Percentiles rank a stretch among this genome's conserved stretches.
phyloP scores from a whole-genome alignment of 1,140 invertebrate genomes.

The Rhyacophila brunnea region DNA sequence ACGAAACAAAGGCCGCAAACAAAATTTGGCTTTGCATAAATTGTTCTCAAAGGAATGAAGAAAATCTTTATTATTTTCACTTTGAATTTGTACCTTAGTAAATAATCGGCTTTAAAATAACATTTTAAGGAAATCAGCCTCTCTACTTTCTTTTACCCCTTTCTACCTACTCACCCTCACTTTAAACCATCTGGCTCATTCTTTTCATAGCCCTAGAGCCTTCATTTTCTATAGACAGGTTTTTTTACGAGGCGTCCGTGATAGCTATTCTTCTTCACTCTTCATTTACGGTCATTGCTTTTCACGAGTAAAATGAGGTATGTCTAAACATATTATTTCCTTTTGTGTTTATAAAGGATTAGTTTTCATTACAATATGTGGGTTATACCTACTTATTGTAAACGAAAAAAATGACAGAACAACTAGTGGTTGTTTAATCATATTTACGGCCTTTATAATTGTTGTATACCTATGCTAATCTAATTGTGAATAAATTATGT shows the following conservation, averaged over 20 bases:
- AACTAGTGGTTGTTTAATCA: too few relatives aligned
- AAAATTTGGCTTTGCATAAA: slow-evolving; percentile 10
- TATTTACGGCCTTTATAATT: too few relatives aligned
- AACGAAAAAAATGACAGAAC: too few relatives aligned
- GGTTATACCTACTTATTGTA: too few relatives aligned
- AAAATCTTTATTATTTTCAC: slow-evolving; percentile 21
- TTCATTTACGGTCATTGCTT: slow-evolving; percentile 19
- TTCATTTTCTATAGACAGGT: slow-evolving; percentile 26
- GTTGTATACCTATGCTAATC: too few relatives aligned
- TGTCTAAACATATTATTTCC: slow-evolving; percentile 2
- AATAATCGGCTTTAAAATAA: slow-evolving; percentile 30
- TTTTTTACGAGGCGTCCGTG: slow-evolving; percentile 22
- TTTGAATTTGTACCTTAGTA: slow-evolving; percentile 1
- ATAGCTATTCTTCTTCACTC: slow-evolving; percentile 27
- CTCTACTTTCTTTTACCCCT: slow-evolving; percentile 2
- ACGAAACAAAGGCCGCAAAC: slow-evolving; percentile 21
- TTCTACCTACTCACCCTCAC: neutral
- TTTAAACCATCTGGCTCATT: slow-evolving; percentile 23
- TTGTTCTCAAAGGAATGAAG: slow-evolving; percentile 18
- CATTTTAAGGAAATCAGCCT: slow-evolving; percentile 16
- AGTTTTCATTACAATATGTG: slow-evolving; percentile 3
- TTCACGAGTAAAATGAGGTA: slow-evolving; percentile 3
- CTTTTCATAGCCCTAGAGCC: slow-evolving; percentile 25
- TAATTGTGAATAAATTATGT: too few relatives aligned
- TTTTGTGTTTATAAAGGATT: slow-evolving; percentile 1